These are phyloP conservation scores for Apostichopus parvimensis DNA, from an alignment of 35 echinoderm and acorn worm species.

Conservation along the genomic window DNA sequence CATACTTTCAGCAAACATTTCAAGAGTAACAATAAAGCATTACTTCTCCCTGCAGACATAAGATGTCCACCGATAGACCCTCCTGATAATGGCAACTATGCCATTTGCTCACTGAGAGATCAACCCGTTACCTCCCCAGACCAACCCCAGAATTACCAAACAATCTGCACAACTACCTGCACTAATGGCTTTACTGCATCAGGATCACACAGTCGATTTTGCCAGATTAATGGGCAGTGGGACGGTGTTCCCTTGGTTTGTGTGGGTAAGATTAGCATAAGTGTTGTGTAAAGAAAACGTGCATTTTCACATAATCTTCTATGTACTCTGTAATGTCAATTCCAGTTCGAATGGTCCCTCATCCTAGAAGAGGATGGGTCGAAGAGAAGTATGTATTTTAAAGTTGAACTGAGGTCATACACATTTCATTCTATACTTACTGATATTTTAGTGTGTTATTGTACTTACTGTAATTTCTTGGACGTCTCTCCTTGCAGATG, in stretches of 20 bases:
- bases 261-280: not conserved
- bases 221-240: not conserved
- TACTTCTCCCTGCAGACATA: not conserved
- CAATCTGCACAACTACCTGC: not conserved
- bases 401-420: too few relatives aligned
- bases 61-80: slow-evolving; percentile 1
- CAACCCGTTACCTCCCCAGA: not conserved
- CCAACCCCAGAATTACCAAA: not conserved
- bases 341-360: too few relatives aligned
- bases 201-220: not conserved
- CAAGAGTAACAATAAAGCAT: not conserved
- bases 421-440: too few relatives aligned
- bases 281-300: too few relatives aligned
- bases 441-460: not conserved
- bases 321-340: too few relatives aligned
- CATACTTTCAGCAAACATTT: too few relatives aligned
- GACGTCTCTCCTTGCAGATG: not conserved
- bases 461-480: not conserved
- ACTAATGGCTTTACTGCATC: not conserved
- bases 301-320: too few relatives aligned
- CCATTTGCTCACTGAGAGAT: not conserved
- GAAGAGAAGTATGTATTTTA: too few relatives aligned
- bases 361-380: too few relatives aligned
- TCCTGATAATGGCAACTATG: not conserved
- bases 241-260: slow-evolving; percentile 2